Evolutionary conservation across 2,113 vertebrate species (phyloP).

Genomic region (Pandion haliaetus): DNA sequence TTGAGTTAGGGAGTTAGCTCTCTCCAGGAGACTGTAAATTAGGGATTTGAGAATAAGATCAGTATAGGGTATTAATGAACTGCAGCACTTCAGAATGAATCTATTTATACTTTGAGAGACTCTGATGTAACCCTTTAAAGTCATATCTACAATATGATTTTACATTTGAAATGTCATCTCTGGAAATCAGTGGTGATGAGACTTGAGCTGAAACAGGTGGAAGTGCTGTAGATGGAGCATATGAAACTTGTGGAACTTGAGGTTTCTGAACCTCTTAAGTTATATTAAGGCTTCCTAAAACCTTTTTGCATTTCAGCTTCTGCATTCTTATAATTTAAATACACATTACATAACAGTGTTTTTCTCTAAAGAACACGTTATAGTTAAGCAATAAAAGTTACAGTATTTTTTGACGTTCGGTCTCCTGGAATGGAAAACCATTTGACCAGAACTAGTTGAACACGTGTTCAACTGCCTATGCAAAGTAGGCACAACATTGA

Average conservation of each 20-base stretch:
- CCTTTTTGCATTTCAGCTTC: neutral
- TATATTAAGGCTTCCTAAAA: neutral
- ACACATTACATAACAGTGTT: neutral
- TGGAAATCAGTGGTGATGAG: neutral
- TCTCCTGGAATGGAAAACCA: neutral
- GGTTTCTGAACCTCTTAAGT: neutral
- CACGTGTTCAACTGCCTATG: neutral
- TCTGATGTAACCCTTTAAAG: neutral
- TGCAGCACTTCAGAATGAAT: neutral
- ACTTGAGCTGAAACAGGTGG: neutral
- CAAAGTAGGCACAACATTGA: neutral
- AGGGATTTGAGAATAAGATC: neutral
- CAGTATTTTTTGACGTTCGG: neutral
- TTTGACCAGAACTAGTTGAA: neutral
- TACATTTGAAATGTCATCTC: neutral
- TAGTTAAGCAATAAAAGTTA: neutral
- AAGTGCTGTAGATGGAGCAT: neutral
- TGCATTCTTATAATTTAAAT: neutral
- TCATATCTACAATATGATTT: neutral
- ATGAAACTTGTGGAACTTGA: neutral
- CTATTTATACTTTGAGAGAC: neutral
- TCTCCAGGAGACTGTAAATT: slow-evolving; percentile 6
- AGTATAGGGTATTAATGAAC: slow-evolving; percentile 3
- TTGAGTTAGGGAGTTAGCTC: neutral
- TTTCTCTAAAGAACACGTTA: neutral